These are phyloP conservation scores for Ailuropoda melanoleuca DNA, from an alignment of 2,113 vertebrate species.

Conservation along the genomic window DNA sequence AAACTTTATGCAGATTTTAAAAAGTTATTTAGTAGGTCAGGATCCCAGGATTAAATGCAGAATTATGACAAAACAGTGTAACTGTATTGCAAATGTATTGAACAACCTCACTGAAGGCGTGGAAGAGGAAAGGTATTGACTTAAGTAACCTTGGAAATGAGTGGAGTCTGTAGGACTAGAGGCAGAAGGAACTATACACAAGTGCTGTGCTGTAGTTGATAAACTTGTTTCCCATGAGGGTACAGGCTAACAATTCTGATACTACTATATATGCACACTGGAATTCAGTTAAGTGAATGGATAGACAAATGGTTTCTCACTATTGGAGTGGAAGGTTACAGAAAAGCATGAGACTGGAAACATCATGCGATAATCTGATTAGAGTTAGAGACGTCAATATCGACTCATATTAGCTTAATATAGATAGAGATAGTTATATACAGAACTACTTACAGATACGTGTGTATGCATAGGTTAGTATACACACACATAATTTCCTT, in stretches of 20 bases:
- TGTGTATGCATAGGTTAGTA: not conserved
- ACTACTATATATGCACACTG: not conserved
- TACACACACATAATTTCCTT: not conserved
- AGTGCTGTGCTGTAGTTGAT: not conserved
- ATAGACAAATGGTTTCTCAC: not conserved
- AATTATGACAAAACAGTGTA: not conserved
- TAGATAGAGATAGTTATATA: not conserved
- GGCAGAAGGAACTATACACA: not conserved
- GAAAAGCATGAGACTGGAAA: not conserved
- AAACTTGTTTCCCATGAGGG: not conserved
- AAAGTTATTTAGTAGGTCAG: not conserved
- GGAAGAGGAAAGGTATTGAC: not conserved
- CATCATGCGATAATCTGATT: not conserved
- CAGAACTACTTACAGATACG: not conserved
- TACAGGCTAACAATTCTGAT: not conserved
- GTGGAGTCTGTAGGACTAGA: not conserved
- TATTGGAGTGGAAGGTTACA: not conserved
- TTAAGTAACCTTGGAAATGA: not conserved
- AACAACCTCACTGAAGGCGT: not conserved
- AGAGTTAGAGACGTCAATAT: not conserved
- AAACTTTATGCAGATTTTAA: not conserved
- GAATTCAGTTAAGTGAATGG: not conserved
- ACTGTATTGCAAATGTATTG: not conserved
- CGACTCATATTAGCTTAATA: not conserved
- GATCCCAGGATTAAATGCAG: not conserved